Base-by-base conservation (phyloP, 2,113 vertebrate species). In the Loxodonta africana region DNA sequence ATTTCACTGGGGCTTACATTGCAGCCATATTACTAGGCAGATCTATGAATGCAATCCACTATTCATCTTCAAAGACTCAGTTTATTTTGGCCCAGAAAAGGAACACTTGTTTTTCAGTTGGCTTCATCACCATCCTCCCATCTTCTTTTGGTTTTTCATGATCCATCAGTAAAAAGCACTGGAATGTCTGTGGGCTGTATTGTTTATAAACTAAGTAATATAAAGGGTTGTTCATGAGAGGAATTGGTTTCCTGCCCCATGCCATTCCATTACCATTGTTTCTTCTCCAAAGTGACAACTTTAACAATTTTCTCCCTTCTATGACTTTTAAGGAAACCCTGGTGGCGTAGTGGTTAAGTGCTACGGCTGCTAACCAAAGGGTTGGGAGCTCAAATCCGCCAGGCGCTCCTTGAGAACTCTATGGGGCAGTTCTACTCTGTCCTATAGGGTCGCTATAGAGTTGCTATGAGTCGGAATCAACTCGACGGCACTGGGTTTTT, bases 1-100 rank as follows among this genome's bases (percentile, higher is more conserved):
- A 91, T 82, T 84, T 91, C 65, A 91, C 65, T 53, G 26, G 2
- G 37, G 74, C 37, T 93, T 80, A 41, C 18, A 81, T 82, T 88
- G 46, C n/a, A 93, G 7, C 15, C 15, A 48, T 57, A 74, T 88
- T 28, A 85, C 26, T 71, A 63, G n/a, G 15, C 8, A 93, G 30
- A 26, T 30, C 17, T 82, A 5, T 88, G 28, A 95, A 93, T 28
- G 5, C 15, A 76, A 60, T 63, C 51, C 30, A 53, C 25, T 71
- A 60, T 65, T 91, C 23, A 25, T 63, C 6, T 65, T 93, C 57
- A 91, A 95, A 71, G 48, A 53, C 9, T 44, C 9, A 18, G 76
- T 28, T 69, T 57, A 62, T 67, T 2, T 37, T 44, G 6, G 7
- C 26, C 9, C 28, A 30, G 12, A 78, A 71, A 53, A 82, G 17